phyloP scores from a whole-genome alignment of 1,140 invertebrate genomes.

The Scaptodrosophila lebanonensis region DNA sequence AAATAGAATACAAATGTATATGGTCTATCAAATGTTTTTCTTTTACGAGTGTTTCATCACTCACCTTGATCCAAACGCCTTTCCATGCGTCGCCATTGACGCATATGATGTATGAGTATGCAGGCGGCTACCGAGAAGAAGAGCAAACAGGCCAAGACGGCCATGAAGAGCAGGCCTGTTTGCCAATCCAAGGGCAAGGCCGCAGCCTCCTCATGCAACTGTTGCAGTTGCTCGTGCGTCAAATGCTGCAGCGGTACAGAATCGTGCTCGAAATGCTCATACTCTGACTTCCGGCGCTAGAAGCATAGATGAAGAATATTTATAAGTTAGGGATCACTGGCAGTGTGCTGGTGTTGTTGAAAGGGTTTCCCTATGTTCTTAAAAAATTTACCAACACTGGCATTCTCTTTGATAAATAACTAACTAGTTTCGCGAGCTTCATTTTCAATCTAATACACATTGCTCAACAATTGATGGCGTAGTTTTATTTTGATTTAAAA shows the following conservation, averaged over 20 bases:
- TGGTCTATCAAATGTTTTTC: too few species aligned
- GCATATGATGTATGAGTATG: constrained; percentile 81
- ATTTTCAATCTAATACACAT: too few species aligned
- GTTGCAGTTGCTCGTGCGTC: constrained; percentile 68
- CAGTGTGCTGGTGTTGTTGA: background rate
- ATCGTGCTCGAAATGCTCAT: constrained; percentile 58
- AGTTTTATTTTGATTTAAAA: too few species aligned
- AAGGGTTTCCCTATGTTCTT: too few species aligned
- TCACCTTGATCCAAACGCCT: constrained; percentile 79
- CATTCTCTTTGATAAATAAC: too few species aligned
- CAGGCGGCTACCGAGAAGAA: constrained; percentile 82
- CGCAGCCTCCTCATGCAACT: constrained; percentile 64
- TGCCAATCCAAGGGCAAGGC: constrained; percentile 79
- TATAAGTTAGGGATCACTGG: background rate
- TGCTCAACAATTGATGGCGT: too few species aligned
- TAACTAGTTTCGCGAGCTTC: too few species aligned
- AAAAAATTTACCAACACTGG: too few species aligned
- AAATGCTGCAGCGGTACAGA: constrained; percentile 53
- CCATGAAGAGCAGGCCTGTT: constrained; percentile 80
- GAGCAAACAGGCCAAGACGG: constrained; percentile 81
- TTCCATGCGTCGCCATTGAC: constrained; percentile 81
- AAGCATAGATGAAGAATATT: background rate
- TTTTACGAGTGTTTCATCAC: too few species aligned
- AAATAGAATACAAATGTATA: too few species aligned
- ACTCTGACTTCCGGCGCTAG: constrained; percentile 71